Evolutionary conservation across 2,888 invertebrate species (phyloP).

Genomic region (Microdon myrmicae): DNA sequence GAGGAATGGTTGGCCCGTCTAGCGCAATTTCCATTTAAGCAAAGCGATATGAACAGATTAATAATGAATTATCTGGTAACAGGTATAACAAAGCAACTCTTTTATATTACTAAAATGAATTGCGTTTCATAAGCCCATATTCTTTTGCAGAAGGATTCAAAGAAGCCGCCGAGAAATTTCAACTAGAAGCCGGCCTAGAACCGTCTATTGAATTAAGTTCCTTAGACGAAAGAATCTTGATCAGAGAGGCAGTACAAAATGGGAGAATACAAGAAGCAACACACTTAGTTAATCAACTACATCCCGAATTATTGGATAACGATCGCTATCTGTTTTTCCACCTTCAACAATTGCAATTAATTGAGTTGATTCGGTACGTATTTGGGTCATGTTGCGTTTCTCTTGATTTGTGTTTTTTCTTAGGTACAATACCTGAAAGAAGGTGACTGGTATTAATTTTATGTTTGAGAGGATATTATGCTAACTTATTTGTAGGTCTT

Average conservation of each 20-base stretch:
- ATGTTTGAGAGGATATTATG: too few species aligned
- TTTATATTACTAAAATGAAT: neutral
- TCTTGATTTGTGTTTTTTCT: too few species aligned
- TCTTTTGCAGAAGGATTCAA: constrained; percentile 83
- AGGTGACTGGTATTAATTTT: too few species aligned
- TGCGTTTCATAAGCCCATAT: neutral
- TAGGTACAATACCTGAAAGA: neutral
- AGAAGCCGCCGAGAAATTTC: constrained; percentile 97
- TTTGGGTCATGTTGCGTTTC: neutral
- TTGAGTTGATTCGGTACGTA: constrained; percentile 63
- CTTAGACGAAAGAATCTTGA: constrained; percentile 89
- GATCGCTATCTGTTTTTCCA: constrained; percentile 96
- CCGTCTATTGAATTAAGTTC: constrained; percentile 84
- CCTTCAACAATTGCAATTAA: constrained; percentile 73
- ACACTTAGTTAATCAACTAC: constrained; percentile 89
- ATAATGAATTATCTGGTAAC: constrained; percentile 99
- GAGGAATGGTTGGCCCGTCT: constrained; percentile 66
- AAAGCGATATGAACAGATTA: constrained; percentile 94
- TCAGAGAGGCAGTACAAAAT: constrained; percentile 92
- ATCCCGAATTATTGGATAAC: constrained; percentile 94
- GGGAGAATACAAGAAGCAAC: constrained; percentile 95
- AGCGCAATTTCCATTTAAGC: constrained; percentile 77
- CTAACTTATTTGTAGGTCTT: too few species aligned
- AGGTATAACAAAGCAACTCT: constrained; percentile 71
- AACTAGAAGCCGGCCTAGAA: constrained; percentile 89